Evolutionary conservation across 2,797 vertebrate genomes (phyloP).

Genomic region (Melanotaenia pygmaea): DNA sequence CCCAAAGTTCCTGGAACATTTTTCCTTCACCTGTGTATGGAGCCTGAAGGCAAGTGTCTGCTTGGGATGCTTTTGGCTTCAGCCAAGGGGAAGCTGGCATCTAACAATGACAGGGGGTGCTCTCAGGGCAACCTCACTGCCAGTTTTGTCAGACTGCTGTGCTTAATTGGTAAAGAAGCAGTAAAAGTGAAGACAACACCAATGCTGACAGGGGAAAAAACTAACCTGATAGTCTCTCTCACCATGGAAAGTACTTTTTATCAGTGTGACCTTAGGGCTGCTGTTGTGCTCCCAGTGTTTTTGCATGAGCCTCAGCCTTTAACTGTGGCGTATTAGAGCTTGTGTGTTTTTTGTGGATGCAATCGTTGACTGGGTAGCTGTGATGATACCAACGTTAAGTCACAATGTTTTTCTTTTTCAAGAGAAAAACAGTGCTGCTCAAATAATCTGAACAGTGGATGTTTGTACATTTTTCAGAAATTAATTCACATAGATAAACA

Average conservation of each 20-base stretch:
- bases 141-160: slow-evolving; percentile 55
- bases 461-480: not conserved
- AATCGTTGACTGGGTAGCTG: not conserved
- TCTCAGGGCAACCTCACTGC: slow-evolving; percentile 41
- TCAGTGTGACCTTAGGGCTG: slow-evolving; percentile 14
- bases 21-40: slow-evolving; percentile 1
- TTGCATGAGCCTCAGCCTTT: not conserved
- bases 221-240: slow-evolving; percentile 31
- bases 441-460: slow-evolving; percentile 10
- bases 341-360: slow-evolving; percentile 1
- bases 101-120: slow-evolving; percentile 31
- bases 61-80: slow-evolving; percentile 3
- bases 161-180: slow-evolving; percentile 61
- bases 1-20: slow-evolving; percentile 6
- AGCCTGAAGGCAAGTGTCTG: not conserved
- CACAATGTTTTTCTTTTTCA: not conserved
- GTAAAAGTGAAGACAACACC: slow-evolving; percentile 7
- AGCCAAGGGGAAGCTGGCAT: slow-evolving; percentile 10
- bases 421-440: not conserved
- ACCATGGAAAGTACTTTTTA: slow-evolving; percentile 26
- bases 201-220: slow-evolving; percentile 15
- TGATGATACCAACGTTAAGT: not conserved
- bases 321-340: not conserved
- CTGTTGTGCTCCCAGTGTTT: slow-evolving; percentile 5
- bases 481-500: no score